Evolutionary conservation across 2,797 vertebrate genomes (phyloP).

Genomic region (Clarias platycephalus): DNA sequence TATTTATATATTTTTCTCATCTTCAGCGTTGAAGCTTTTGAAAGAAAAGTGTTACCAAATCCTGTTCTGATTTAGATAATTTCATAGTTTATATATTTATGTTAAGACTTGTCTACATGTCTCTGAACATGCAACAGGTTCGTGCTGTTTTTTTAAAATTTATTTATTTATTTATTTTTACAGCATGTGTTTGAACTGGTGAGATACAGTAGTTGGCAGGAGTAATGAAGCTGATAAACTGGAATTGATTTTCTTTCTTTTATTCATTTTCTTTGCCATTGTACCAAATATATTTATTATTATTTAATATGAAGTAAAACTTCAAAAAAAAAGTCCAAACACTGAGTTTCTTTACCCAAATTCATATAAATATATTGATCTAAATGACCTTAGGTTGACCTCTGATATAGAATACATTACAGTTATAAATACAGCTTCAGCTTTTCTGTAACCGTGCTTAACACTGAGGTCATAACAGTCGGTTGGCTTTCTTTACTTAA

Average conservation of each 20-base stretch:
- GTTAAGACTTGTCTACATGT: too few species aligned
- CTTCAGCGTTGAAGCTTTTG: not conserved
- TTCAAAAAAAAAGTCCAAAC: not conserved
- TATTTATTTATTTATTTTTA: not conserved
- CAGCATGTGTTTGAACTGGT: not conserved
- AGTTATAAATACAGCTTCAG: not conserved
- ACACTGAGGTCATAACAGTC: not conserved
- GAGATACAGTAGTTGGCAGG: not conserved
- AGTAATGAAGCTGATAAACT: not conserved
- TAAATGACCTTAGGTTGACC: conserved; percentile 33
- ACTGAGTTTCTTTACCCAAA: not conserved
- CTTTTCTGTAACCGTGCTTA: not conserved
- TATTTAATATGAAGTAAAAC: not conserved
- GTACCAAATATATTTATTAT: not conserved
- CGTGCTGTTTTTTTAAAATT: not conserved
- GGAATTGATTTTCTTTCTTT: not conserved
- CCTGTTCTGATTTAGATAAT: not conserved
- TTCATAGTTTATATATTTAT: not conserved
- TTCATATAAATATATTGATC: not conserved
- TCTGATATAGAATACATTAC: not conserved
- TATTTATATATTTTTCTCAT: not conserved
- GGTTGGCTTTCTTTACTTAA: not conserved
- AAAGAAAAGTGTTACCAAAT: not conserved
- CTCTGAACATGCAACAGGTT: conserved; percentile 34
- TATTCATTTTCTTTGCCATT: not conserved